phyloP scores from a whole-genome alignment of 2,797 vertebrate species.

The Tolypeutes matacus region DNA sequence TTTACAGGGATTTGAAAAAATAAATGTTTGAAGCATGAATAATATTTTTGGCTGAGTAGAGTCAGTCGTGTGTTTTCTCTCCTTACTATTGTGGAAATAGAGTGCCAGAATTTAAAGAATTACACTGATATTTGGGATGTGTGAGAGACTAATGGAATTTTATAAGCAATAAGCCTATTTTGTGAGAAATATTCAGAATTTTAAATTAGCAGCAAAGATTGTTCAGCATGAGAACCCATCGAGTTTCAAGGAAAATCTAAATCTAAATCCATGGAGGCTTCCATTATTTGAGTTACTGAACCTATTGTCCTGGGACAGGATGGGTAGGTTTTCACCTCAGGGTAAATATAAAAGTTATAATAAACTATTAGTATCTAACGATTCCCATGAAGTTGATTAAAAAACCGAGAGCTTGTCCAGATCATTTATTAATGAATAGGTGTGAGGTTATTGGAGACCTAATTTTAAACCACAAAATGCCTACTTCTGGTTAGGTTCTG shows the following conservation, averaged over 20 bases:
- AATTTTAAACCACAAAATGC: background rate
- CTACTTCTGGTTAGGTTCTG: background rate
- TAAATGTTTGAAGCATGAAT: background rate
- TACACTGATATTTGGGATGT: background rate
- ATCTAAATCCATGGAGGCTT: background rate
- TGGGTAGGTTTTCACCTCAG: background rate
- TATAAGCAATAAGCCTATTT: background rate
- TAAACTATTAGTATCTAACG: background rate
- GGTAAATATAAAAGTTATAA: background rate
- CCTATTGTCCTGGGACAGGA: background rate
- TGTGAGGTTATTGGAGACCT: background rate
- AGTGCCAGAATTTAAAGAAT: background rate
- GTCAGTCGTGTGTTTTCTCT: background rate
- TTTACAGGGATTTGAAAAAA: background rate
- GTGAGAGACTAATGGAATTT: background rate
- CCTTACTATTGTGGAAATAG: background rate
- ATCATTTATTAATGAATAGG: background rate
- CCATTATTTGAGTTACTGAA: background rate
- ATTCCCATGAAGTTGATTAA: background rate
- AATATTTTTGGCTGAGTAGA: background rate
- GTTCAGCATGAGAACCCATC: background rate
- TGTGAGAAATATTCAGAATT: background rate
- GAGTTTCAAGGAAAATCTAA: background rate
- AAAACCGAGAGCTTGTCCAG: background rate
- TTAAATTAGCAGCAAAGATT: background rate